Evolutionary conservation across 2,797 vertebrate species (phyloP).

Genomic region (Acomys russatus): DNA sequence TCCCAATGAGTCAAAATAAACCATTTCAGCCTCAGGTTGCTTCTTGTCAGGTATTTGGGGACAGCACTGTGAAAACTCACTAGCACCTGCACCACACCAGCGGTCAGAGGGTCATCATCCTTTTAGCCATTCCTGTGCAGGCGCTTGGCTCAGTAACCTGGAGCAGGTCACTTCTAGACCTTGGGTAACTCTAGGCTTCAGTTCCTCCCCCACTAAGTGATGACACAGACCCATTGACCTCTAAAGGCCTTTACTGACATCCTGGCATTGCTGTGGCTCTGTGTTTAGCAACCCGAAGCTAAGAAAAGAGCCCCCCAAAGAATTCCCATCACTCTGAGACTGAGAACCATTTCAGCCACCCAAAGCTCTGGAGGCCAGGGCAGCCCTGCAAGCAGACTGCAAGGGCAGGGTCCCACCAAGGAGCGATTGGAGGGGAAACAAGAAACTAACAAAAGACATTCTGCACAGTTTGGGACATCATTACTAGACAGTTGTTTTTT

Average conservation of each 20-base stretch:
- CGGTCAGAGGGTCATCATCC: not conserved
- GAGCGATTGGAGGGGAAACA: not conserved
- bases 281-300: not conserved
- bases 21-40: not conserved
- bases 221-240: not conserved
- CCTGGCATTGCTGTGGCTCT: not conserved
- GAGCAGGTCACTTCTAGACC: not conserved
- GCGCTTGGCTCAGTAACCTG: not conserved
- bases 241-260: not conserved
- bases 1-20: not conserved
- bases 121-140: not conserved
- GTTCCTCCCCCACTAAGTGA: not conserved
- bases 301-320: not conserved
- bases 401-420: not conserved
- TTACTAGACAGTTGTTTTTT: constrained; percentile 4
- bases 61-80: not conserved
- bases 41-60: not conserved
- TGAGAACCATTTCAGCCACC: not conserved
- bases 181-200: not conserved
- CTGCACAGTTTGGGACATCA: not conserved
- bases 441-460: not conserved
- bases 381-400: not conserved
- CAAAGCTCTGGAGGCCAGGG: not conserved
- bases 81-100: not conserved
- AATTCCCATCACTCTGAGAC: not conserved